These are phyloP conservation scores for Cirrhinus molitorella DNA, from an alignment of 2,797 vertebrate genomes.

Conservation along the genomic window DNA sequence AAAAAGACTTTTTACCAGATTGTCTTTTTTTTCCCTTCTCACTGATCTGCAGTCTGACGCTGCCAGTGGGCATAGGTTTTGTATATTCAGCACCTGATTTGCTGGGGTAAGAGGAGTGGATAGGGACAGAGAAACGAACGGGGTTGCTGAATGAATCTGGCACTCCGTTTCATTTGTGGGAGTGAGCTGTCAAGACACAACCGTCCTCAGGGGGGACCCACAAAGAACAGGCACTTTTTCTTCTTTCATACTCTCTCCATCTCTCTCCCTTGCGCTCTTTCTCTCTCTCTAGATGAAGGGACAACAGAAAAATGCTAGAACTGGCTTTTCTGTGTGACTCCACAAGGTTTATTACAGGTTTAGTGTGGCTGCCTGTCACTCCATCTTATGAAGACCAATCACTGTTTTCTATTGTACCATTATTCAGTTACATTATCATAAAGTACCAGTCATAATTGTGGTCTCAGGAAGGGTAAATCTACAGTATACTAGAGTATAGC, in stretches of 20 bases:
- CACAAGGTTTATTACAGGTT: conserved; percentile 40
- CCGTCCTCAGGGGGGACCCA: conserved; percentile 58
- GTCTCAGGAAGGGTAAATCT: neutral
- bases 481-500: neutral
- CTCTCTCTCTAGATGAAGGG: conserved; percentile 35
- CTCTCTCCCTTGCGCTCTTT: neutral
- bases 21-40: conserved; percentile 50
- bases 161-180: conserved; percentile 65
- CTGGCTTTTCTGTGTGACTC: conserved; percentile 50
- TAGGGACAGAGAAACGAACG: conserved; percentile 34
- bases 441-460: neutral
- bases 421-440: neutral
- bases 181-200: conserved; percentile 70
- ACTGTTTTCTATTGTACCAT: neutral
- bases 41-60: conserved; percentile 65
- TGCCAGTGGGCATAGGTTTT: conserved; percentile 53
- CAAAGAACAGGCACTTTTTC: conserved; percentile 48
- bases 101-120: conserved; percentile 48
- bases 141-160: conserved; percentile 56
- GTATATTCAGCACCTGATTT: conserved; percentile 69
- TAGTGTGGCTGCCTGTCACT: neutral
- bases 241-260: conserved; percentile 7
- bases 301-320: conserved; percentile 53
- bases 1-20: conserved; percentile 57
- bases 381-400: conserved; percentile 2